Percentiles rank a stretch among this genome's conserved stretches.
These are phyloP conservation scores for Hylyphantes graminicola DNA, from an alignment of 1,140 invertebrate species.

Conservation along the genomic window DNA sequence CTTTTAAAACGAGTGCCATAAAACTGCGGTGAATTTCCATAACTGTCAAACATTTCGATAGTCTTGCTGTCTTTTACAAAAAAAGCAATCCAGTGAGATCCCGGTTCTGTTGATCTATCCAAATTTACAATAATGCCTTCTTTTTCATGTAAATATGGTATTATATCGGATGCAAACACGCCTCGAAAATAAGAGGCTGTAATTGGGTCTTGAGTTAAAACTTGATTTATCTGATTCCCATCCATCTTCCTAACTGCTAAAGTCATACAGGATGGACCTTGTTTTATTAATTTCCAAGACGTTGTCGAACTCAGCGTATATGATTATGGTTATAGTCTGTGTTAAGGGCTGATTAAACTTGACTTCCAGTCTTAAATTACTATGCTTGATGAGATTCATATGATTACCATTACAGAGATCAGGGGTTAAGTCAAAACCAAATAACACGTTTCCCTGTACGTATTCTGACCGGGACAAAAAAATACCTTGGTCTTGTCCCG, in stretches of 20 bases:
- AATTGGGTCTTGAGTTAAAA: no score
- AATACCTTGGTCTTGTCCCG: not conserved
- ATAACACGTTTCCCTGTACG: not conserved
- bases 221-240: no score
- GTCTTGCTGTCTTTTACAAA: not conserved
- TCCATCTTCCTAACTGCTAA: not conserved
- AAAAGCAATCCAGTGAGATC: not conserved
- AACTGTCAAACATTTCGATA: not conserved
- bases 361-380: constrained; percentile 3
- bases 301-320: constrained; percentile 12
- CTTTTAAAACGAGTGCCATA: not conserved
- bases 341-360: not conserved
- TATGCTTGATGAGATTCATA: not conserved
- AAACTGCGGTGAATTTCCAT: not conserved
- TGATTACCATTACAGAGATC: constrained; percentile 4
- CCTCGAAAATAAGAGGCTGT: not conserved
- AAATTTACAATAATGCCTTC: not conserved
- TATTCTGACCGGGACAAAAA: not conserved
- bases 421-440: constrained; percentile 2
- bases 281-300: constrained; percentile 8
- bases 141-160: not conserved
- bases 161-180: not conserved
- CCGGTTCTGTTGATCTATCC: not conserved
- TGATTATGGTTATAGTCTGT: not conserved
- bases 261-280: constrained; percentile 2